phyloP scores from a whole-genome alignment of 2,888 invertebrate genomes.

The Willowsia nigromaculata region DNA sequence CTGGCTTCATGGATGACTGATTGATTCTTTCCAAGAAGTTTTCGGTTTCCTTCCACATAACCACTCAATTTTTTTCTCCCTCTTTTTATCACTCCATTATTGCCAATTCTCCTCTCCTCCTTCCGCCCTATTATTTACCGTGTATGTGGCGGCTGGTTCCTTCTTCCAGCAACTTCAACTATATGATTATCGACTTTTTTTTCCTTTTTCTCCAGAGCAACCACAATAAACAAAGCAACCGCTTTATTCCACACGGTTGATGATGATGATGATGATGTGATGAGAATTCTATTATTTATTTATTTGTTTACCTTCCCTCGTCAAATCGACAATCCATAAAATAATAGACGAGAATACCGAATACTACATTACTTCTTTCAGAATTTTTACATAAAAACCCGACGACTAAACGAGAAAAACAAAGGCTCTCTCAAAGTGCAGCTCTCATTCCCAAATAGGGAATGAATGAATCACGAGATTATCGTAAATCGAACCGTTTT shows the following conservation, averaged over 20 bases:
- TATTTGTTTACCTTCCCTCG: not conserved
- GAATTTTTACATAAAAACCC: no score
- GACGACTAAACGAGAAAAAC: no score
- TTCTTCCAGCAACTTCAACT: not conserved
- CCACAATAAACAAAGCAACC: slow-evolving; percentile 1
- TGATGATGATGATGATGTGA: not conserved
- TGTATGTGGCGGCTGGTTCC: not conserved
- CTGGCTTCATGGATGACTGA: no score
- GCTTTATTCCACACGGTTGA: not conserved
- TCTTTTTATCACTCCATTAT: not conserved
- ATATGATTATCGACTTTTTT: slow-evolving; percentile 13
- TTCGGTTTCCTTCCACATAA: not conserved
- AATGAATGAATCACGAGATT: no score
- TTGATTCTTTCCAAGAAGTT: not conserved
- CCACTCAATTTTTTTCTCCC: no score
- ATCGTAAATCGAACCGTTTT: no score
- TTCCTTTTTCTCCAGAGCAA: not conserved
- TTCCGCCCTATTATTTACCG: not conserved
- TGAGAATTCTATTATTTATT: slow-evolving; percentile 30
- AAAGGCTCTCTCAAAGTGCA: no score
- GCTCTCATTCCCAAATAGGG: no score
- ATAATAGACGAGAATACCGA: not conserved
- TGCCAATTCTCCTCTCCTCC: not conserved
- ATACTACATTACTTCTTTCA: not conserved
- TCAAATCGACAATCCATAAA: slow-evolving; percentile 12